Percentiles rank a stretch among this genome's conserved stretches.
phyloP scores from a whole-genome alignment of 2,888 invertebrate genomes.

The Lochmaea capreae region DNA sequence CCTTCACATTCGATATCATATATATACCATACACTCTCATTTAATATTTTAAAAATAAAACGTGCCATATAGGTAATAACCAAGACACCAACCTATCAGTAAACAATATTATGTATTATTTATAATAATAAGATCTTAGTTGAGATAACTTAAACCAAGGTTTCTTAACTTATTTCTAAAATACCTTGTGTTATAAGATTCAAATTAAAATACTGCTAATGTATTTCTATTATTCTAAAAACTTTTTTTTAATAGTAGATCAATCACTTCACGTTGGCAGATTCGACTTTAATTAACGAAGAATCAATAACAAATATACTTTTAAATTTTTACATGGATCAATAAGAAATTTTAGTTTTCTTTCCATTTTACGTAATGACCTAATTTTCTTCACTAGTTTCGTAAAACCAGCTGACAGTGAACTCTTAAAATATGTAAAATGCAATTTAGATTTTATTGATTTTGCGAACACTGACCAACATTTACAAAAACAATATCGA shows the following conservation, averaged over 20 bases:
- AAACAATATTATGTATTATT: neutral
- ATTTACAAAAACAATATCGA: conserved; percentile 30
- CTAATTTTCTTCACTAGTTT: neutral
- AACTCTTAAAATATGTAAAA: conserved; percentile 18
- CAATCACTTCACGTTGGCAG: neutral
- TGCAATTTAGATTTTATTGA: conserved; percentile 22
- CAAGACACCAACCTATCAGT: neutral
- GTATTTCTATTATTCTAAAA: neutral
- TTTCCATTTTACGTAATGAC: conserved; percentile 8
- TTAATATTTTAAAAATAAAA: neutral
- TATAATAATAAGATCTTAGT: neutral
- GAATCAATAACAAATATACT: conserved; percentile 13
- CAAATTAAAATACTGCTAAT: neutral
- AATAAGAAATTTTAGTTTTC: conserved; percentile 3
- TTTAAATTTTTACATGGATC: conserved; percentile 12
- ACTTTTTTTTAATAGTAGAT: neutral
- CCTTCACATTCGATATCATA: neutral
- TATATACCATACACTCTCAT: neutral
- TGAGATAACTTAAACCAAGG: neutral
- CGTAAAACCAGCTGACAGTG: conserved; percentile 20
- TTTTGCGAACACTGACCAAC: conserved; percentile 34
- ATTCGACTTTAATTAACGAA: conserved; percentile 2
- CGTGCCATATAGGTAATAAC: neutral
- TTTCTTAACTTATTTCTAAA: neutral
- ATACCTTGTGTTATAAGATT: neutral